A percentile compares a stretch with the other conserved stretches of the same genome.
Conservation (phyloP, 2,888 invertebrate species). For the Sepiola atlantica region DNA sequence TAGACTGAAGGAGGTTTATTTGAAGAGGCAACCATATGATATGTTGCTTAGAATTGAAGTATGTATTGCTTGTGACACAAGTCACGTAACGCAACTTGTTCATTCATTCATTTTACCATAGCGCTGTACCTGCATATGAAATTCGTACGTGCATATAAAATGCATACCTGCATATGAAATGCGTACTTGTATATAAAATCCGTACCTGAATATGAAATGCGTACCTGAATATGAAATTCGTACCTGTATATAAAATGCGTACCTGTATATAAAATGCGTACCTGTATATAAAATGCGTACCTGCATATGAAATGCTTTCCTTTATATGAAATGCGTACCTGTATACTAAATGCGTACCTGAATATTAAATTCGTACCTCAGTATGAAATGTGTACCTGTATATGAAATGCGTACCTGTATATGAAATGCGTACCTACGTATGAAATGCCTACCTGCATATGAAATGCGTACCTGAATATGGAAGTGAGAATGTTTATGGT, state of each 20-base stretch:
- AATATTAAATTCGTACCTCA: too few relatives aligned
- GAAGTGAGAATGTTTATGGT: constrained; percentile 73
- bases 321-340: constrained; percentile 60
- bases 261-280: constrained; percentile 73
- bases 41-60: too few relatives aligned
- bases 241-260: constrained; percentile 36
- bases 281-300: constrained; percentile 57
- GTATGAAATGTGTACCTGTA: constrained; percentile 63
- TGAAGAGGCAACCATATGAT: too few relatives aligned
- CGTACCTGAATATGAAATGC: background rate
- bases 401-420: too few relatives aligned
- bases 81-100: background rate
- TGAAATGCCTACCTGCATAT: background rate
- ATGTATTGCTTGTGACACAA: too few relatives aligned
- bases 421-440: constrained; percentile 59
- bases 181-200: constrained; percentile 70
- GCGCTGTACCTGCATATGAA: background rate
- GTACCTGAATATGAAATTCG: constrained; percentile 72
- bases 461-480: constrained; percentile 66
- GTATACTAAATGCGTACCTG: constrained; percentile 65
- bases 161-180: too few relatives aligned
- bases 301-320: constrained; percentile 72
- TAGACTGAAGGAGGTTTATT: too few relatives aligned
- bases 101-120: background rate
- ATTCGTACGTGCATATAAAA: constrained; percentile 69